A percentile compares a stretch with the other conserved stretches of the same genome.
Evolutionary conservation across 2,888 invertebrate species (phyloP).

Genomic region (Malthinus seriepunctatus): DNA sequence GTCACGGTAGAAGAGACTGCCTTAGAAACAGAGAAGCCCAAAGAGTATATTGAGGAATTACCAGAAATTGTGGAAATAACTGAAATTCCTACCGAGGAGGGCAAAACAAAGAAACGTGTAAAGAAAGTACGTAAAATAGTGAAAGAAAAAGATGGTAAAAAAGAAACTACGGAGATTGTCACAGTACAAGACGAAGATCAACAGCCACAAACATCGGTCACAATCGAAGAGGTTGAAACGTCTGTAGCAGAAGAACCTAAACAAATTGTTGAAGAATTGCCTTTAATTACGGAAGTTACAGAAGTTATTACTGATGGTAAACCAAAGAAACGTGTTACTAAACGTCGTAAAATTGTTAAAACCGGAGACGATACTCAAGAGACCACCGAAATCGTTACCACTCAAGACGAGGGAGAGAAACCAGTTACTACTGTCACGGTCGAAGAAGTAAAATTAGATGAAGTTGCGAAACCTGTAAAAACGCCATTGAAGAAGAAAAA

Average conservation of each 20-base stretch:
- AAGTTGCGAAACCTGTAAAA: neutral
- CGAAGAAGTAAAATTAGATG: conserved; percentile 32
- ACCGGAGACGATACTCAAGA: conserved; percentile 39
- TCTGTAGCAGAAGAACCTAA: neutral
- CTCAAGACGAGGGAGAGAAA: conserved; percentile 42
- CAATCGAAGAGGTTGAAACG: conserved; percentile 35
- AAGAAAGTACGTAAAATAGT: conserved; percentile 48
- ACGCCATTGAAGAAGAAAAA: conserved; percentile 23
- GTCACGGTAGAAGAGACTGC: conserved; percentile 38
- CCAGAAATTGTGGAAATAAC: conserved; percentile 36
- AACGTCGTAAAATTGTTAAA: conserved; percentile 48
- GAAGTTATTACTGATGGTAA: conserved; percentile 26
- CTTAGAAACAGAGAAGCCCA: neutral
- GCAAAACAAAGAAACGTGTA: conserved; percentile 32
- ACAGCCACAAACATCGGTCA: conserved; percentile 33
- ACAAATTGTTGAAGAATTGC: conserved; percentile 41
- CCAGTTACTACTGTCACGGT: conserved; percentile 42
- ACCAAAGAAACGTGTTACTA: conserved; percentile 39
- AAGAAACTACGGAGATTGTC: conserved; percentile 52
- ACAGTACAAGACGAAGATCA: conserved; percentile 44
- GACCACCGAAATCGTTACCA: conserved; percentile 47
- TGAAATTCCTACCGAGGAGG: conserved; percentile 18
- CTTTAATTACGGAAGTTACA: conserved; percentile 41
- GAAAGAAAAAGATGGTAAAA: conserved; percentile 46
- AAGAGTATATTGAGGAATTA: conserved; percentile 31